These are phyloP conservation scores for Caenorhabditis imperialis DNA, from an alignment of 2,888 invertebrate genomes.

Conservation along the genomic window DNA sequence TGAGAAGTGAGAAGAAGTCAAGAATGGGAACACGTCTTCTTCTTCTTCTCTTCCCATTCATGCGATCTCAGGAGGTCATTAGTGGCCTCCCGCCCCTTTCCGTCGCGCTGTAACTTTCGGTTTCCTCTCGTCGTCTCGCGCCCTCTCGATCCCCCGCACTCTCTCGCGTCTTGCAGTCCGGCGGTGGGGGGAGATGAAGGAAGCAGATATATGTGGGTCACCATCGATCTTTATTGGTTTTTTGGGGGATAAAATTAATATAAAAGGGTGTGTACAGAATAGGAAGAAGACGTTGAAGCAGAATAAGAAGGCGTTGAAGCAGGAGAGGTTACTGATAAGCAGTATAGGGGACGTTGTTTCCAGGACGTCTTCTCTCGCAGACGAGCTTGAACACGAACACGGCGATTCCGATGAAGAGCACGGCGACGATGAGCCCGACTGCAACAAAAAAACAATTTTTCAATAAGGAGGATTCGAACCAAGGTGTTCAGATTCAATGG, in stretches of 20 bases:
- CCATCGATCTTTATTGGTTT: not conserved
- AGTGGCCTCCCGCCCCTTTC: slow-evolving; percentile 11
- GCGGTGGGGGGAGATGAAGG: not conserved
- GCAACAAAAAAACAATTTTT: slow-evolving; percentile 20
- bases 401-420: slow-evolving; percentile 35
- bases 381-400: slow-evolving; percentile 25
- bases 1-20: slow-evolving; percentile 5
- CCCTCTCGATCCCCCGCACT: slow-evolving; percentile 10
- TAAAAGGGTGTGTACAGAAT: too few relatives aligned
- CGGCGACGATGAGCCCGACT: slow-evolving; percentile 46
- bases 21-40: slow-evolving; percentile 17
- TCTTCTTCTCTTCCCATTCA: not conserved
- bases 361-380: slow-evolving; percentile 14
- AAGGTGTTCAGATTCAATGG: too few relatives aligned
- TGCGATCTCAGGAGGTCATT: slow-evolving; percentile 20
- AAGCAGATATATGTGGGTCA: slow-evolving; percentile 12
- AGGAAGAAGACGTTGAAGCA: not conserved
- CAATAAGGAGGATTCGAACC: too few relatives aligned
- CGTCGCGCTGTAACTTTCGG: slow-evolving; percentile 54
- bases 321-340: slow-evolving; percentile 22
- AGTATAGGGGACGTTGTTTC: slow-evolving; percentile 41
- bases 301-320: not conserved
- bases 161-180: slow-evolving; percentile 47
- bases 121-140: not conserved
- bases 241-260: too few relatives aligned